Evolutionary conservation across 2,113 vertebrate genomes (phyloP), one percentile per base, ranked within the genome.

Genomic region (Lota lota): DNA sequence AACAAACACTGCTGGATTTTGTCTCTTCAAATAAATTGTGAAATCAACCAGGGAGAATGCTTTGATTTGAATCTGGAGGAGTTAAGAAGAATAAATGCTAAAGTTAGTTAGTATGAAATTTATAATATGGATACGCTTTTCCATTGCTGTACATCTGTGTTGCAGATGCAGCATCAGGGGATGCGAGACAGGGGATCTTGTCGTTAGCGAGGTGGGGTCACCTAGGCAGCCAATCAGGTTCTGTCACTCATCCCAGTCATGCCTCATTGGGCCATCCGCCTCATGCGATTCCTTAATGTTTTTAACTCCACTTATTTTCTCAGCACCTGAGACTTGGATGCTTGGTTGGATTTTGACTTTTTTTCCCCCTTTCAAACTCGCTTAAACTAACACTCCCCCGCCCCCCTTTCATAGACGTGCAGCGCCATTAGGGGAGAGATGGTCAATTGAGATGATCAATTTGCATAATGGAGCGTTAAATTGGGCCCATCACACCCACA

Each of bases 381-480:
- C 80, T 83, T 87, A 75, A 85, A 80, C 83, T 83, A 76, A 81
- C 84, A 75, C 69, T 75, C 12, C 40, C 40, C 75, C 78, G 2
- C 78, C 77, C 80, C 73, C 70, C 81, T n/a, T 17, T 3, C 3
- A 17, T 56, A 77, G 61, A 87, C 85, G 90, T 84, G 82, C 83
- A 71, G 19, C 78, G 85, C 88, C 84, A 90, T 91, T 90, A 89
- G 84, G 82, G 75, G 80, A 88, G 83, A 76, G 88, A 90, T 89
- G 89, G 91, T 91, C 92, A 92, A 91, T 92, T 91, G 90, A 91
- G 90, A 92, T 90, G 90, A 92, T 90, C 88, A 90, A 92, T 93
- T 93, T 92, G 85, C 92, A 91, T 93, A 93, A 93, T 92, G 90
- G 90, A 87, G 89, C 91, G 89, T 92, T 91, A 92, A 92, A 92